phyloP scores from a whole-genome alignment of 2,888 invertebrate species.

The Patella ulyssiponensis region DNA sequence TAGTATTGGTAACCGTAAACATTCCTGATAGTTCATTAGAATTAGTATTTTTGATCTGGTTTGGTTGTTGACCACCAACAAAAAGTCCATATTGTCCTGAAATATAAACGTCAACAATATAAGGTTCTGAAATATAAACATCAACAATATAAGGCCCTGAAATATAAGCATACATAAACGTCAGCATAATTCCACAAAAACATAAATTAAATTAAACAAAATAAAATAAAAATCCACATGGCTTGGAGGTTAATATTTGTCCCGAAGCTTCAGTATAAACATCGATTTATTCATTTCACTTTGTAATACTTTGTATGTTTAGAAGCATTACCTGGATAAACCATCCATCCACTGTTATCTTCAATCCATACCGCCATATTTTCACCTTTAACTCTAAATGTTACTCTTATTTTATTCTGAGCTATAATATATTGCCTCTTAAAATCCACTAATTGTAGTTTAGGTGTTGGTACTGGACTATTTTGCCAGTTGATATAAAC shows the following conservation, averaged over 20 bases:
- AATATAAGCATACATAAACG: too few species aligned
- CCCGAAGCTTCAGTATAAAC: too few species aligned
- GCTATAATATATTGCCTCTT: slow-evolving; percentile 38
- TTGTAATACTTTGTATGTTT: too few species aligned
- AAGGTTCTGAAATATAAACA: too few species aligned
- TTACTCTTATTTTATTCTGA: slow-evolving; percentile 30
- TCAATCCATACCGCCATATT: slow-evolving; percentile 56
- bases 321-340: slow-evolving; percentile 47
- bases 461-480: slow-evolving; percentile 48
- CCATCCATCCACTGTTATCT: slow-evolving; percentile 44
- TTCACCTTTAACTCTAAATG: slow-evolving; percentile 44
- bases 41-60: not conserved
- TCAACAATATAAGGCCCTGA: too few species aligned
- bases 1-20: too few species aligned
- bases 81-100: slow-evolving; percentile 46
- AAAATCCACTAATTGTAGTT: slow-evolving; percentile 55
- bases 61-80: slow-evolving; percentile 6
- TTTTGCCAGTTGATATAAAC: slow-evolving; percentile 62
- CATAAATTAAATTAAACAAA: too few species aligned
- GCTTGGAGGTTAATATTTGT: too few species aligned
- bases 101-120: not conserved
- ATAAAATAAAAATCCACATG: too few species aligned
- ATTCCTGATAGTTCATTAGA: not conserved
- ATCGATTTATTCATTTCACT: too few species aligned
- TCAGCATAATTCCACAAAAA: too few species aligned